phyloP scores from a whole-genome alignment of 2,888 invertebrate genomes.

The Malacosoma neustria region DNA sequence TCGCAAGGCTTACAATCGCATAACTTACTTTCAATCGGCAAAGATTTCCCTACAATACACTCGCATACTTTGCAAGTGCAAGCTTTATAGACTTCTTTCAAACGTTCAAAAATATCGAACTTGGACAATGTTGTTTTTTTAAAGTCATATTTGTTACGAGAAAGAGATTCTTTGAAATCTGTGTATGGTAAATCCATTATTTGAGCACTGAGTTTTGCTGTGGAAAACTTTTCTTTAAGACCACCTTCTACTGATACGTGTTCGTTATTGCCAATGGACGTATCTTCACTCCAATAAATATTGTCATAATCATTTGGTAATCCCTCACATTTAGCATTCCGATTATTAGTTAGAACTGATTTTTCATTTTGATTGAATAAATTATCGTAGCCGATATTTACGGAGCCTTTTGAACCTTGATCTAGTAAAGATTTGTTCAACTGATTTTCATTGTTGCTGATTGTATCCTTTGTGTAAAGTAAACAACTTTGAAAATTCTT shows the following conservation, averaged over 20 bases:
- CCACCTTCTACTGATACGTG: constrained; percentile 1
- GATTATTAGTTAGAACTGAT: neutral
- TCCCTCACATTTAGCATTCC: too few species aligned
- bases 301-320: neutral
- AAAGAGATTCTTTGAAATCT: constrained; percentile 22
- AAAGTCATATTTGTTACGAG: constrained; percentile 2
- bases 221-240: constrained; percentile 13
- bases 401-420: neutral
- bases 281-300: constrained; percentile 2
- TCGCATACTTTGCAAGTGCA: constrained; percentile 58
- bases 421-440: neutral
- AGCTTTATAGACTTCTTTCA: constrained; percentile 45
- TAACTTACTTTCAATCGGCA: constrained; percentile 10
- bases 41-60: constrained; percentile 27
- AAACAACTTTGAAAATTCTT: constrained; percentile 17
- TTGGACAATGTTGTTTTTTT: constrained; percentile 14
- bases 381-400: neutral
- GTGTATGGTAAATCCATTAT: constrained; percentile 32
- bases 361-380: neutral
- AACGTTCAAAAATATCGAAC: constrained; percentile 33
- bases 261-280: neutral
- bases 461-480: constrained; percentile 7
- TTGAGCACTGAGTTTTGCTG: constrained; percentile 34
- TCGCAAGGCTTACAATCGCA: constrained; percentile 36
- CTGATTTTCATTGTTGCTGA: neutral